These are phyloP conservation scores for Euleptes europaea DNA, from an alignment of 2,113 vertebrate genomes.

Conservation along the genomic window DNA sequence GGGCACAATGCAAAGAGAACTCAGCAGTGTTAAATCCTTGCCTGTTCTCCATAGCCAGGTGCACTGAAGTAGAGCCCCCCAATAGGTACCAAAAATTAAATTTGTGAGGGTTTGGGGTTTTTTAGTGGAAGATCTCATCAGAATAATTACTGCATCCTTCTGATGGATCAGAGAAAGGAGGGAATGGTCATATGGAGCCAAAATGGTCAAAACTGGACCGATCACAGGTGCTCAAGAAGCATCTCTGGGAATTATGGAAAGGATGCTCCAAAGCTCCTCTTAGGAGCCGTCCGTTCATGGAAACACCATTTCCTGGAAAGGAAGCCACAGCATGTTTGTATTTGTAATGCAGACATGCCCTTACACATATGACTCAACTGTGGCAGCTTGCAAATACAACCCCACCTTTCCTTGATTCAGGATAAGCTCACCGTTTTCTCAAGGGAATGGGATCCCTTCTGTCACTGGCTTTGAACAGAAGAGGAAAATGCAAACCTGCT, in stretches of 20 bases:
- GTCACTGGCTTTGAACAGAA: background rate
- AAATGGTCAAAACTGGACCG: background rate
- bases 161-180: background rate
- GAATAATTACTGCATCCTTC: background rate
- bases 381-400: background rate
- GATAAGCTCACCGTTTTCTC: background rate
- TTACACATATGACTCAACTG: constrained; percentile 13
- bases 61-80: background rate
- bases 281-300: background rate
- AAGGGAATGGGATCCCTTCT: background rate
- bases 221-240: background rate
- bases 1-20: background rate
- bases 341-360: background rate
- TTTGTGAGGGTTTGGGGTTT: background rate
- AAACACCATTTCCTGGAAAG: constrained; percentile 3
- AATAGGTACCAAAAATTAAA: too few species aligned
- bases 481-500: constrained; percentile 11
- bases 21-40: background rate
- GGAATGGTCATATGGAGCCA: background rate
- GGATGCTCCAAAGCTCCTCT: background rate
- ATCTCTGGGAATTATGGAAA: background rate
- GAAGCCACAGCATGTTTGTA: background rate
- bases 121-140: background rate
- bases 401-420: constrained; percentile 3
- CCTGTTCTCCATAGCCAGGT: background rate